Evolutionary conservation across 2,888 invertebrate species (phyloP).

Genomic region (Mechanitis messenoides): DNA sequence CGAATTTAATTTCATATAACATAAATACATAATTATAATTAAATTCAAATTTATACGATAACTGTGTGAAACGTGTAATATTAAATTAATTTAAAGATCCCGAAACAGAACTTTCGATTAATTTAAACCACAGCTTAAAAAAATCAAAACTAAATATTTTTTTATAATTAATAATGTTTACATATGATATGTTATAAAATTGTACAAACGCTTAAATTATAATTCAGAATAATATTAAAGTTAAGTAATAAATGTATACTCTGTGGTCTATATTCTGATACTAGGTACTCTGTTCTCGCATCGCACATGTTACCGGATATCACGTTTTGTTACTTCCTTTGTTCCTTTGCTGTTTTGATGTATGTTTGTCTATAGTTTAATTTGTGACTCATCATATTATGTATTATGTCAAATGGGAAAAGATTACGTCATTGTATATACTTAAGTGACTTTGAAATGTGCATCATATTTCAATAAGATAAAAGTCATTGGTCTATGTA

Average conservation of each 20-base stretch:
- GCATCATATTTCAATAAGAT: too few relatives aligned
- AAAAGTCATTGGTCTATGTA: too few relatives aligned
- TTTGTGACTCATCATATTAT: not conserved
- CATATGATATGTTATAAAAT: not conserved
- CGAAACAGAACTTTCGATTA: conserved; percentile 48
- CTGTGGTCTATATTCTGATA: conserved; percentile 3
- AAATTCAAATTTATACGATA: conserved; percentile 21
- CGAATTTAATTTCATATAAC: conserved; percentile 6
- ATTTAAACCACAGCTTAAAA: conserved; percentile 26
- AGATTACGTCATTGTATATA: not conserved
- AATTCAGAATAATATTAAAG: too few relatives aligned
- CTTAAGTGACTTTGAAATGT: too few relatives aligned
- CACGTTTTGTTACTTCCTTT: conserved; percentile 61
- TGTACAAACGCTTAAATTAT: too few relatives aligned
- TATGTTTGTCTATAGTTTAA: conserved; percentile 23
- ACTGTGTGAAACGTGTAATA: conserved; percentile 20
- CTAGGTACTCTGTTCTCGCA: conserved; percentile 28
- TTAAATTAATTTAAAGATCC: conserved; percentile 19
- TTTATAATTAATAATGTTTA: too few relatives aligned
- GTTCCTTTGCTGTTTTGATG: conserved; percentile 39
- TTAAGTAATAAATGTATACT: not conserved
- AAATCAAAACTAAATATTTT: not conserved
- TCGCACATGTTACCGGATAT: conserved; percentile 51
- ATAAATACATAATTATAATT: conserved; percentile 13
- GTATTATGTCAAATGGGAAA: not conserved